Evolutionary conservation across 1,140 invertebrate species (phyloP).

Genomic region (Ooceraea biroi): DNA sequence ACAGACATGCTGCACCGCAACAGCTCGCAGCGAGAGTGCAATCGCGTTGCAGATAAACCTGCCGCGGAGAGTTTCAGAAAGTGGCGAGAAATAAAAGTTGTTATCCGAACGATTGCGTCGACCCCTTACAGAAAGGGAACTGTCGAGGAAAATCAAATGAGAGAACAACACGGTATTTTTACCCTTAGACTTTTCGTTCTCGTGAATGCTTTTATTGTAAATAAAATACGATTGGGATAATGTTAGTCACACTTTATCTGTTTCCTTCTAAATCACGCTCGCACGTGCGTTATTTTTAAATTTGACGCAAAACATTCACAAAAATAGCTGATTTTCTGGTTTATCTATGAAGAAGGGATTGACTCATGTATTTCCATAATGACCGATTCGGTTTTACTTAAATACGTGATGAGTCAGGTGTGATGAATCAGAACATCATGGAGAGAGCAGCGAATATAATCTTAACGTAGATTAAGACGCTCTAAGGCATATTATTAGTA

Average conservation of each 20-base stretch:
- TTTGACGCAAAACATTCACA: not conserved
- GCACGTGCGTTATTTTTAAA: not conserved
- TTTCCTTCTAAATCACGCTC: not conserved
- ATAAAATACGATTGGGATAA: not conserved
- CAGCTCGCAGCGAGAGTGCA: not conserved
- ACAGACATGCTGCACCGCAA: not conserved
- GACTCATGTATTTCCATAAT: not conserved
- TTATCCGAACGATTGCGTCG: conserved; percentile 9
- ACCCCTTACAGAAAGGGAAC: not conserved
- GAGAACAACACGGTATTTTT: not conserved
- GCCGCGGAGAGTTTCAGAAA: not conserved
- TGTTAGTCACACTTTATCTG: not conserved
- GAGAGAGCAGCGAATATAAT: not conserved
- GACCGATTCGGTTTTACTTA: conserved; percentile 24
- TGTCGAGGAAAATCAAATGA: not conserved
- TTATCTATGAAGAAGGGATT: conserved; percentile 13
- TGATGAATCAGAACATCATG: conserved; percentile 30
- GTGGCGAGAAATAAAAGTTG: not conserved
- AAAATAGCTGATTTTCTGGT: conserved; percentile 1
- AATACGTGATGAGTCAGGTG: conserved; percentile 17
- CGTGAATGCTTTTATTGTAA: not conserved
- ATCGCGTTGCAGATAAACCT: not conserved
- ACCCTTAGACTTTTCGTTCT: not conserved
- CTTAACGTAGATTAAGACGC: conserved; percentile 8
- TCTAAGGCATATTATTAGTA: conserved; percentile 14